Conservation (phyloP, 2,888 invertebrate genomes). For the Brassicogethes aeneus region DNA sequence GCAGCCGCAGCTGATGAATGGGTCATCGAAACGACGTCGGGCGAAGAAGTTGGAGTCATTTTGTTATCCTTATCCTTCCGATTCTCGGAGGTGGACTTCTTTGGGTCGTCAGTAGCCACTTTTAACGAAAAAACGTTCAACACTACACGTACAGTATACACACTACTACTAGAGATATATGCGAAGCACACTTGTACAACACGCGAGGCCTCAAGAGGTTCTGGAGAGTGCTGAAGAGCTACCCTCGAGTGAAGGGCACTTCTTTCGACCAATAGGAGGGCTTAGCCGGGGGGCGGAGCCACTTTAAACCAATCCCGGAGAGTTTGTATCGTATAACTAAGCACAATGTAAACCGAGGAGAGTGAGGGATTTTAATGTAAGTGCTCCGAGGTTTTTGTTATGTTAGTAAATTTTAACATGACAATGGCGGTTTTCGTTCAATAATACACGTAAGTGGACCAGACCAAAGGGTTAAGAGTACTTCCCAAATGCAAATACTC, state of each 20-base stretch:
- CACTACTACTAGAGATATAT: slow-evolving; percentile 5
- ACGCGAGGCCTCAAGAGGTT: slow-evolving; percentile 40
- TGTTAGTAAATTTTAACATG: neutral
- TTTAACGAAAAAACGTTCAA: slow-evolving; percentile 17
- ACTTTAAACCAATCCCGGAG: slow-evolving; percentile 29
- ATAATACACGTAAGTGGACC: too few relatives aligned
- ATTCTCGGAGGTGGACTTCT: slow-evolving; percentile 17
- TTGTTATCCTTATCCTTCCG: slow-evolving; percentile 8
- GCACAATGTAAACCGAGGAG: slow-evolving; percentile 11
- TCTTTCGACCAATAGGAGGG: slow-evolving; percentile 31
- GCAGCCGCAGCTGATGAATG: slow-evolving; percentile 41
- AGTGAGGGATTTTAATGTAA: slow-evolving; percentile 15
- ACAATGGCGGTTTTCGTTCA: neutral
- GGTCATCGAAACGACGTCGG: slow-evolving; percentile 18
- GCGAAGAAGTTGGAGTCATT: slow-evolving; percentile 14
- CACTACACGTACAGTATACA: slow-evolving; percentile 10
- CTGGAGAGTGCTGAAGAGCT: slow-evolving; percentile 40
- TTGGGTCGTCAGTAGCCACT: slow-evolving; percentile 38
- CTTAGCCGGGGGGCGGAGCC: slow-evolving; percentile 29
- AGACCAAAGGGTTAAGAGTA: too few relatives aligned
- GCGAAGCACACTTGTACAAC: slow-evolving; percentile 22
- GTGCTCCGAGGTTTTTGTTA: neutral
- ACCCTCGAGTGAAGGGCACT: slow-evolving; percentile 39
- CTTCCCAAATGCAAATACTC: too few relatives aligned
- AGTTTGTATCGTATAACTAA: slow-evolving; percentile 7